Evolutionary conservation across 2,113 vertebrate species (phyloP), one percentile per base, ranked within the genome.

Genomic region (Siniperca knerii): DNA sequence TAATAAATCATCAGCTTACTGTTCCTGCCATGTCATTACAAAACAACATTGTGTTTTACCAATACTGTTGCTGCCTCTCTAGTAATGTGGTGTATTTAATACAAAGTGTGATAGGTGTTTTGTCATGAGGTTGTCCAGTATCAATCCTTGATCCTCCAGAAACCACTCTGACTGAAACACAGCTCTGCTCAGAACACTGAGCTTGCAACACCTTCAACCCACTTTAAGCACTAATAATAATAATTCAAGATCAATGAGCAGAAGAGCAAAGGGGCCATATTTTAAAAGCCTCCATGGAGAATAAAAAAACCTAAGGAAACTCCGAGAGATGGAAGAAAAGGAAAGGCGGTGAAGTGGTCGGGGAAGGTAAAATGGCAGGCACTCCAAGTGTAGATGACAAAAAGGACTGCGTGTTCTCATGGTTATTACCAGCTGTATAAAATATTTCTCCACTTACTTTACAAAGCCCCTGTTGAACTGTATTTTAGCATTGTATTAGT

Each of bases 231-330:
- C 50, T 21, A 58, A 81, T 69, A 69, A 81, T 21, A 20, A 66
- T 21, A 68, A 58, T 77, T 70, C 33, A 67, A 68, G 72, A 33
- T 81, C 52, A 82, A 58, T 55, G 37, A 66, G 48, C 46, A 44
- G 42, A 65, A 18, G 40, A 42, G 13, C 23, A 65, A 65, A 73
- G 40, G 40, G 15, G 35, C 57, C n/a, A 46, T 57, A 70, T 67
- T 70, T 68, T 73, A 81, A 79, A 81, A 65, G 50, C 33, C 29
- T 48, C 10, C 15, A 18, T 12, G 6, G 33, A 10, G 5, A 69
- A 75, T 74, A 57, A 33, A 44, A 57, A 57, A 15, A 82, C 1
- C 13, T 4, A 65, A 57, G 60, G 8, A 67, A n/a, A 69, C 11
- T 42, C 4, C 52, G n/a, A 52, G 48, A 69, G 9, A 54, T 20